Evolutionary conservation across 2,888 invertebrate species (phyloP).

Genomic region (Trypoxylon attenuatum): DNA sequence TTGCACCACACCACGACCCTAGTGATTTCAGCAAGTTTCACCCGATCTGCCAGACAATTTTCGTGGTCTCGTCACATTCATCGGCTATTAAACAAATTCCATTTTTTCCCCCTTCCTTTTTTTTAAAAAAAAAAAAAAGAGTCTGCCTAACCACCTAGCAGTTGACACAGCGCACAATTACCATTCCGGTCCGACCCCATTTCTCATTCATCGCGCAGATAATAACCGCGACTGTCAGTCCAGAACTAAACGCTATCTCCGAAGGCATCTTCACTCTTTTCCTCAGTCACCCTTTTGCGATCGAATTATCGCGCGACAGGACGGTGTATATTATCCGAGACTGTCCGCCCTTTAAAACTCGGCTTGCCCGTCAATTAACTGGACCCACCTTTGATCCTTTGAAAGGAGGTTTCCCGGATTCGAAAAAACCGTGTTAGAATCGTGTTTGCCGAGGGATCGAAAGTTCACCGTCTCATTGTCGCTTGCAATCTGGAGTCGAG

Average conservation of each 20-base stretch:
- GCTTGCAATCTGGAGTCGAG: slow-evolving; percentile 69
- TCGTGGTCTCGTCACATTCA: neutral
- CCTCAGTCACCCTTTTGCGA: neutral
- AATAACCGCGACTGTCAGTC: neutral
- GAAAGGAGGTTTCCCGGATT: slow-evolving; percentile 15
- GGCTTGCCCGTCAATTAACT: slow-evolving; percentile 35
- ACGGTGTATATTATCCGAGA: neutral
- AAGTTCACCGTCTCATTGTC: slow-evolving; percentile 70
- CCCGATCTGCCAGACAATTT: neutral
- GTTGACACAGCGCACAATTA: neutral
- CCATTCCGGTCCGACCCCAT: neutral
- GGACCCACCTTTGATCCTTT: slow-evolving; percentile 1
- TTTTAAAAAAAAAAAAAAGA: no score
- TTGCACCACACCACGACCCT: slow-evolving; percentile 1
- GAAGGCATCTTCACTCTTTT: neutral
- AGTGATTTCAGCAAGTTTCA: neutral
- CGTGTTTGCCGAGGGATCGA: slow-evolving; percentile 64
- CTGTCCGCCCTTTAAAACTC: slow-evolving; percentile 13
- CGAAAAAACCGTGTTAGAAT: slow-evolving; percentile 42
- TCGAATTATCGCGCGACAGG: neutral
- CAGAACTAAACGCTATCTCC: neutral
- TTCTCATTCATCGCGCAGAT: neutral
- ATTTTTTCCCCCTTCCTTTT: neutral
- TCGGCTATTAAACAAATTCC: neutral
- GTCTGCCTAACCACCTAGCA: neutral